These are phyloP conservation scores for Balearica regulorum DNA, from an alignment of 2,797 vertebrate genomes.

Conservation along the genomic window DNA sequence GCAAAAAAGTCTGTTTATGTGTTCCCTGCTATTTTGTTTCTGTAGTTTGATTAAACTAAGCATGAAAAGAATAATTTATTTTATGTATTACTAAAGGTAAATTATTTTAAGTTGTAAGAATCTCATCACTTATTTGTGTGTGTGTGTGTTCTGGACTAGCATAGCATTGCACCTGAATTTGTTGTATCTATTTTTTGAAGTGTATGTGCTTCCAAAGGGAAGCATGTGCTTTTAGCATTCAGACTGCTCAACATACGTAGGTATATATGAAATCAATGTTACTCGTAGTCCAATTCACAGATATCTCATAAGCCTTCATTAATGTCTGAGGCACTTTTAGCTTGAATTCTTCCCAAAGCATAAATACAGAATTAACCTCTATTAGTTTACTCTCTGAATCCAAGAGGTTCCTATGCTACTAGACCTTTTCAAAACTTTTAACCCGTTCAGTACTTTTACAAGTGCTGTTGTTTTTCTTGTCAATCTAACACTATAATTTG, in stretches of 20 bases:
- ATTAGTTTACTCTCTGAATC: background rate
- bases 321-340: background rate
- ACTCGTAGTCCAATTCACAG: background rate
- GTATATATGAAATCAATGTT: background rate
- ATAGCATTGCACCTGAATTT: background rate
- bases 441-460: background rate
- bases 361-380: background rate
- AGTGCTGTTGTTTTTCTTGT: background rate
- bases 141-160: background rate
- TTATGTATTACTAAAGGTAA: background rate
- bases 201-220: background rate
- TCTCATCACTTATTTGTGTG: background rate
- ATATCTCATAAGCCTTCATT: background rate
- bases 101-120: background rate
- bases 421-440: background rate
- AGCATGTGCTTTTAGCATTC: background rate
- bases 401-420: background rate
- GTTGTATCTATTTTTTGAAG: background rate
- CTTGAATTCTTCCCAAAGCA: background rate
- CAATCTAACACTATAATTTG: background rate
- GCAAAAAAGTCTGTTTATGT: background rate
- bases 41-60: conserved; percentile 49
- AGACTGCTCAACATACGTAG: background rate
- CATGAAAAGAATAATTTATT: background rate
- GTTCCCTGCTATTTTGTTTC: conserved; percentile 32